Percentiles rank a stretch among this genome's conserved stretches.
phyloP scores from a whole-genome alignment of 2,113 vertebrate species.

The Platysternon megacephalum region DNA sequence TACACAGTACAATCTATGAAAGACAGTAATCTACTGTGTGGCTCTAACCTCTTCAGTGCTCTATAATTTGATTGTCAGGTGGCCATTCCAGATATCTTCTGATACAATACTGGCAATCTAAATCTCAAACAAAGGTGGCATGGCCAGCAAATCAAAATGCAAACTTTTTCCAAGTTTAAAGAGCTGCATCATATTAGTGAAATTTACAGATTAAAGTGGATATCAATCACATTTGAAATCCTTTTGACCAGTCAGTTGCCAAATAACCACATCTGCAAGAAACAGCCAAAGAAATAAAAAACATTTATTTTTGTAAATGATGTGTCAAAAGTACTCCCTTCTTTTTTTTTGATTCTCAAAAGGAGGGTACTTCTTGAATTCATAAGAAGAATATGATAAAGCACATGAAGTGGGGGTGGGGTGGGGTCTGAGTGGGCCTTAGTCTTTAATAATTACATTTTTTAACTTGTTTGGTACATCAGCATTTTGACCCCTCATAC shows the following conservation, averaged over 20 bases:
- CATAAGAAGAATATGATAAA: not conserved
- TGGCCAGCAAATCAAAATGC: conserved; percentile 17
- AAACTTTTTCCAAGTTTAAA: not conserved
- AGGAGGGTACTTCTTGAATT: not conserved
- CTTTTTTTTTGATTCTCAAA: not conserved
- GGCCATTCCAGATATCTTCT: conserved; percentile 38
- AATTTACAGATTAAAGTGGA: conserved; percentile 42
- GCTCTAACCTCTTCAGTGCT: conserved; percentile 44
- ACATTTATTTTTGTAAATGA: not conserved
- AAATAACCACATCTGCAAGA: not conserved
- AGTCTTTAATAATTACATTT: not conserved
- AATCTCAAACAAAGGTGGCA: conserved; percentile 19
- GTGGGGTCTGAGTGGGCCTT: not conserved
- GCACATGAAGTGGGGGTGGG: fast-evolving
- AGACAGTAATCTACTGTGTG: conserved; percentile 36
- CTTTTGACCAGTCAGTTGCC: conserved; percentile 11
- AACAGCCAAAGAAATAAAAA: not conserved
- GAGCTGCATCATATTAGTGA: not conserved
- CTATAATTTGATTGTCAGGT: conserved; percentile 63
- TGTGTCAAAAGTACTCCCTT: not conserved
- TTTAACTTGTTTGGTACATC: not conserved
- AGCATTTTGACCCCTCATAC: not conserved
- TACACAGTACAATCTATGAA: conserved; percentile 28
- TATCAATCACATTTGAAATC: not conserved
- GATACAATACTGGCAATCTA: conserved; percentile 24